Percentiles rank a stretch among this genome's conserved stretches.
These are phyloP conservation scores for Gnathonemus echidnorhynchus DNA, from an alignment of 2,113 vertebrate genomes.

Conservation along the genomic window DNA sequence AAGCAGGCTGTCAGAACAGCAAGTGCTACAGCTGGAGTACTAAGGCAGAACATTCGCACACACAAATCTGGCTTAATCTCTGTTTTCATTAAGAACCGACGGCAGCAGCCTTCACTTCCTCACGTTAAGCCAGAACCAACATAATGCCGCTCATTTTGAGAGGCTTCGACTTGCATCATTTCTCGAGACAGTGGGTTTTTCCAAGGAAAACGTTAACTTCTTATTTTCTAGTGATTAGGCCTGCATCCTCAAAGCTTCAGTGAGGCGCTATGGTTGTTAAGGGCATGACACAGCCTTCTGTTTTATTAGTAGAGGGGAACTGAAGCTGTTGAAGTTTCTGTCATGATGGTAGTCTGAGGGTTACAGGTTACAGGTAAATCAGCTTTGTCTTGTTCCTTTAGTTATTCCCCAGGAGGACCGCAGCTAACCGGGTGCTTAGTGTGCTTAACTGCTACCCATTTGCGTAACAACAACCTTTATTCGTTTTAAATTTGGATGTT, in stretches of 20 bases:
- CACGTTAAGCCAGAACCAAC: background rate
- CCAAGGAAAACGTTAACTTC: background rate
- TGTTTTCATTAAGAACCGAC: conserved; percentile 46
- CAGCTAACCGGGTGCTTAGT: background rate
- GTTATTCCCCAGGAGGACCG: background rate
- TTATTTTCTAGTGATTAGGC: background rate
- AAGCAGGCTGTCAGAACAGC: background rate
- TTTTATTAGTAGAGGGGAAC: background rate
- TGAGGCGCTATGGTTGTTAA: background rate
- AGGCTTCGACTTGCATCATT: background rate
- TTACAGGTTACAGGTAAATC: background rate
- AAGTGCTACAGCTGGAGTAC: background rate
- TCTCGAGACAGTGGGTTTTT: background rate
- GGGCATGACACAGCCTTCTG: background rate
- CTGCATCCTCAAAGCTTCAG: background rate
- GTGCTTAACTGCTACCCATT: background rate
- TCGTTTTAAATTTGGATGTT: background rate
- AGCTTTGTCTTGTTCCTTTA: background rate
- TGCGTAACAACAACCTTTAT: background rate
- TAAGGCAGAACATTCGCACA: conserved; percentile 19
- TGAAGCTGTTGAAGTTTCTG: background rate
- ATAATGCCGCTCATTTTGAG: background rate
- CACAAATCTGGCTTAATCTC: conserved; percentile 47
- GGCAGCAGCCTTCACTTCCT: conserved; percentile 8
- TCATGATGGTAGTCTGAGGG: background rate